These are phyloP conservation scores for Ectropis crepuscularia DNA, from an alignment of 2,888 invertebrate species.

Conservation along the genomic window DNA sequence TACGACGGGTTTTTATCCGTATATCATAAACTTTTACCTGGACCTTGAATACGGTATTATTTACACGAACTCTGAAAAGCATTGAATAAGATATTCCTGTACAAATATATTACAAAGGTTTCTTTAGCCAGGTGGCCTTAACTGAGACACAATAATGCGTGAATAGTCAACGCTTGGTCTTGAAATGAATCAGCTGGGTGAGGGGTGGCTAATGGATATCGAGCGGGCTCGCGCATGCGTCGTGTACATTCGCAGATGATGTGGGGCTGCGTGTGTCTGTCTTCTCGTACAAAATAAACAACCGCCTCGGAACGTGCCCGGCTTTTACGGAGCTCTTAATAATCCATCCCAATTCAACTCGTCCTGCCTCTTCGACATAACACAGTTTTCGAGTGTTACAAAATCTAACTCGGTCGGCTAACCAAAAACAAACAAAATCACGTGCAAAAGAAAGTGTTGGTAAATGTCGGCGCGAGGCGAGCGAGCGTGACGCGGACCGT, in stretches of 20 bases:
- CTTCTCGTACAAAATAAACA: conserved; percentile 75
- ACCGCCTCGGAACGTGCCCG: conserved; percentile 67
- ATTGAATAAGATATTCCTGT: conserved; percentile 1
- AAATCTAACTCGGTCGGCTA: conserved; percentile 2
- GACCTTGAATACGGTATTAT: too few species aligned
- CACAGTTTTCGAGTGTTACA: neutral
- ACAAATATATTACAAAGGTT: conserved; percentile 8
- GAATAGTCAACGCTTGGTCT: conserved; percentile 29
- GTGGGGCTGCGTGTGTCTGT: conserved; percentile 51
- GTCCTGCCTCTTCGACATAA: conserved; percentile 8
- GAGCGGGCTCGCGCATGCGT: conserved; percentile 79
- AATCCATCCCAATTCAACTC: conserved; percentile 39
- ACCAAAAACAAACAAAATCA: conserved; percentile 66
- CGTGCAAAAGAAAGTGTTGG: conserved; percentile 79
- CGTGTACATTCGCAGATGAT: conserved; percentile 46
- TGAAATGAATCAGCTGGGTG: conserved; percentile 61
- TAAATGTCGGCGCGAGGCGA: conserved; percentile 60
- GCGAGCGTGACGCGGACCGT: conserved; percentile 69
- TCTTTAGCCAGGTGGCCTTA: conserved; percentile 16
- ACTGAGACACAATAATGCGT: conserved; percentile 18
- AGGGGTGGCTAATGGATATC: conserved; percentile 70
- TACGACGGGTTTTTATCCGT: too few species aligned
- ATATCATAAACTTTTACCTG: too few species aligned
- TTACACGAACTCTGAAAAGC: too few species aligned
- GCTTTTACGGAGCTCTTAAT: conserved; percentile 61